phyloP scores from a whole-genome alignment of 2,888 invertebrate species.

The Spilosoma lubricipeda region DNA sequence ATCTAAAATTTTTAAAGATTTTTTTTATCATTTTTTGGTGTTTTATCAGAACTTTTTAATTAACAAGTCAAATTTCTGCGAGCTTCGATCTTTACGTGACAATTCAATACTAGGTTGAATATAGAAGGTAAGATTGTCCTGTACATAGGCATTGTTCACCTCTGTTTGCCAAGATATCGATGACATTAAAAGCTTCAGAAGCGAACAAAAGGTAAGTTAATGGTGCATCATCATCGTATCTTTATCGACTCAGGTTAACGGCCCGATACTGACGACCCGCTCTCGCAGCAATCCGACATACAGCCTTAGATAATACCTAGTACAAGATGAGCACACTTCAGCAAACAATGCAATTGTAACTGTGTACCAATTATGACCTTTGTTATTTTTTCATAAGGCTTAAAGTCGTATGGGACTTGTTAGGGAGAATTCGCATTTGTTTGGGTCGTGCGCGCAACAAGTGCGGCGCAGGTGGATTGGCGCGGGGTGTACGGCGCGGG shows the following conservation, averaged over 20 bases:
- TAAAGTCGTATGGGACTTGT: slow-evolving; percentile 23
- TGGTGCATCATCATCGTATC: slow-evolving; percentile 55
- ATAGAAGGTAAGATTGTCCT: slow-evolving; percentile 23
- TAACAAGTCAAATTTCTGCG: slow-evolving; percentile 29
- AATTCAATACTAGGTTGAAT: slow-evolving; percentile 30
- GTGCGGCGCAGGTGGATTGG: slow-evolving; percentile 76
- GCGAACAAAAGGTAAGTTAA: slow-evolving; percentile 47
- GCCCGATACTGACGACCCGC: slow-evolving; percentile 40
- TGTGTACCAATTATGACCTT: slow-evolving; percentile 34
- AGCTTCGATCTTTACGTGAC: slow-evolving; percentile 30
- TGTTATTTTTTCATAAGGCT: slow-evolving; percentile 27
- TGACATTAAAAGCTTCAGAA: slow-evolving; percentile 36
- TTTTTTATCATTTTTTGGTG: neutral
- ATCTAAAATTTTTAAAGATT: neutral
- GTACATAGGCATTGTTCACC: slow-evolving; percentile 24
- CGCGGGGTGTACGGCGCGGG: slow-evolving; percentile 56
- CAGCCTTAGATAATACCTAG: slow-evolving; percentile 37
- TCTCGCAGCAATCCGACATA: slow-evolving; percentile 29
- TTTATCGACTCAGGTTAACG: slow-evolving; percentile 51
- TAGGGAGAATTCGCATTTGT: slow-evolving; percentile 45
- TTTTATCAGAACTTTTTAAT: neutral
- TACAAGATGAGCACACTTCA: slow-evolving; percentile 39
- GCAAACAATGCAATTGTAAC: slow-evolving; percentile 47
- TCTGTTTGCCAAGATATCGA: slow-evolving; percentile 39
- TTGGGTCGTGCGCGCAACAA: slow-evolving; percentile 79